A percentile compares a stretch with the other conserved stretches of the same genome.
These are phyloP conservation scores for Xerus rutilus DNA, from an alignment of 2,797 vertebrate genomes.

Conservation along the genomic window DNA sequence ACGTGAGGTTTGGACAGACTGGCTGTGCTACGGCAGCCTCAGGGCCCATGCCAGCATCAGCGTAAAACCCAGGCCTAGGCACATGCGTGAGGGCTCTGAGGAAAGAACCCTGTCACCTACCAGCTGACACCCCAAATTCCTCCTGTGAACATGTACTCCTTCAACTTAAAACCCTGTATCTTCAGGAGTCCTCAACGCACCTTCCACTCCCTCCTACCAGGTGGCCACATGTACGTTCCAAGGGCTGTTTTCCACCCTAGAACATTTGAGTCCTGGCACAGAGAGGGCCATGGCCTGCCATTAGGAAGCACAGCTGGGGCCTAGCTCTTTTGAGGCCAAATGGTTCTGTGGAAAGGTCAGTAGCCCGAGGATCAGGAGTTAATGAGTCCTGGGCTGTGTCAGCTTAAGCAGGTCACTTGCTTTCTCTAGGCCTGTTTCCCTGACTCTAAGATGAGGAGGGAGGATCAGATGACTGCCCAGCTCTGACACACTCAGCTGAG, in stretches of 20 bases:
- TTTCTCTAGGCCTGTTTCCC: not conserved
- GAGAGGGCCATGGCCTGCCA: not conserved
- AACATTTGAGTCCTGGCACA: not conserved
- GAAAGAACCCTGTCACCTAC: not conserved
- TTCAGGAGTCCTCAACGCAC: not conserved
- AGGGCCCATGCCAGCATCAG: not conserved
- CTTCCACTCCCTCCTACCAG: not conserved
- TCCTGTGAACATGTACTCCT: not conserved
- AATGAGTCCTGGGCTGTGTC: not conserved
- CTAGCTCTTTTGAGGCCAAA: not conserved
- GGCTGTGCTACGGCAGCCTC: not conserved
- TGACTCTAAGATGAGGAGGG: not conserved
- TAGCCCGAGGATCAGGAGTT: not conserved
- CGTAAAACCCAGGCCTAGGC: not conserved
- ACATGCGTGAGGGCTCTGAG: not conserved
- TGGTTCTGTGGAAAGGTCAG: not conserved
- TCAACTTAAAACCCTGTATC: not conserved
- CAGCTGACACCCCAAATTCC: not conserved
- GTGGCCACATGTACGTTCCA: not conserved
- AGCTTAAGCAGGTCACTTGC: not conserved
- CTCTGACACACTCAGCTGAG: not conserved
- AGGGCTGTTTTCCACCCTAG: not conserved
- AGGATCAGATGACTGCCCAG: not conserved
- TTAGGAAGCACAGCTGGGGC: not conserved
- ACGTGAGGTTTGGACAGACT: not conserved